Percentiles rank a stretch among this genome's conserved stretches.
Conservation (phyloP, 2,113 vertebrate genomes). For the Pristiophorus japonicus region DNA sequence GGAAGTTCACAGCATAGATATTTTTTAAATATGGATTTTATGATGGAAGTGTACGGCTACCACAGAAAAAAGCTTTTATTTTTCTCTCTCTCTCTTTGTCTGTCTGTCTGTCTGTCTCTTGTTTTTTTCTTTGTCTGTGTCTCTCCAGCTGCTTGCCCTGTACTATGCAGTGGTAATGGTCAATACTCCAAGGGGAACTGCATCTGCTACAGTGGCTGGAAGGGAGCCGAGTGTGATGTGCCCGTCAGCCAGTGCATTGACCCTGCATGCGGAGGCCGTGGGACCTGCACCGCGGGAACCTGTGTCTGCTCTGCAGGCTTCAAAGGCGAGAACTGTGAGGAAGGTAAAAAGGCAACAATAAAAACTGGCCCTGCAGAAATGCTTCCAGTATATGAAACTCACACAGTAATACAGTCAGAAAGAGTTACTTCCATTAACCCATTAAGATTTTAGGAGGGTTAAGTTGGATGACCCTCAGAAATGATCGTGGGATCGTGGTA, state of each 20-base stretch:
- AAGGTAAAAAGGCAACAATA: constrained; percentile 68
- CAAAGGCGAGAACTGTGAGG: constrained; percentile 85
- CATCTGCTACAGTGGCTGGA: constrained; percentile 96
- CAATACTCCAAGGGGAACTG: constrained; percentile 95
- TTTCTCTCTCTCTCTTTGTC: not conserved
- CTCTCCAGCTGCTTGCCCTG: constrained; percentile 77
- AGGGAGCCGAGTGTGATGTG: constrained; percentile 89
- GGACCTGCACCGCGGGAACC: constrained; percentile 86
- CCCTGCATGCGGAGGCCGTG: constrained; percentile 85
- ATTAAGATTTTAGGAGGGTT: not conserved
- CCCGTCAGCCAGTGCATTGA: constrained; percentile 88
- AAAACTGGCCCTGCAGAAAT: not conserved
- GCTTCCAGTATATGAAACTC: not conserved
- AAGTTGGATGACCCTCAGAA: not conserved
- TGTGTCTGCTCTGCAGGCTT: constrained; percentile 87
- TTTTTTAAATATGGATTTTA: not conserved
- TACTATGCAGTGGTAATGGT: constrained; percentile 93
- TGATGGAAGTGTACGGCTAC: too few species aligned
- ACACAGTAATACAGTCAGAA: not conserved
- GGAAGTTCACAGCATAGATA: not conserved
- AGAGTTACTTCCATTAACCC: not conserved
- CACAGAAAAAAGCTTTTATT: not conserved
- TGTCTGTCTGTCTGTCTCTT: not conserved
- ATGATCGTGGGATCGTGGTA: not conserved
- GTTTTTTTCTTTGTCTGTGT: not conserved